phyloP scores from a whole-genome alignment of 1,140 invertebrate genomes.

The Pseudomyrmex sp. region DNA sequence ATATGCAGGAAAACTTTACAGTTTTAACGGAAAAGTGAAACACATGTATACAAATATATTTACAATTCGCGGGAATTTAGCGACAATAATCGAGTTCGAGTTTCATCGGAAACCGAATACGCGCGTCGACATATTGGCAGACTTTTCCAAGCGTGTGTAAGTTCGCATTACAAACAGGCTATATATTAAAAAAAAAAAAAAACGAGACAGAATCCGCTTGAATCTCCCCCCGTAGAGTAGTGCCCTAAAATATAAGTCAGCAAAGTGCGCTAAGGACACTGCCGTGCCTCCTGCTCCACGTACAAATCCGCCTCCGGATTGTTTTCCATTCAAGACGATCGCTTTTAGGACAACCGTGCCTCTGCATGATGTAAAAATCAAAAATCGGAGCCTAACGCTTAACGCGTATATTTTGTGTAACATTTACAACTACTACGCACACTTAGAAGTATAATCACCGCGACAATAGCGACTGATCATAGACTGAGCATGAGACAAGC shows the following conservation, averaged over 20 bases:
- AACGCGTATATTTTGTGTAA: constrained; percentile 59
- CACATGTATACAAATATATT: constrained; percentile 4
- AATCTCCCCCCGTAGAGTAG: constrained; percentile 68
- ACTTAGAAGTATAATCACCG: constrained; percentile 31
- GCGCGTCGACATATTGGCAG: constrained; percentile 12
- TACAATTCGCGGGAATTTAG: constrained; percentile 32
- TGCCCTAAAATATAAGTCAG: constrained; percentile 57
- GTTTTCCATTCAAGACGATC: constrained; percentile 54
- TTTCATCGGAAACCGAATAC: not conserved
- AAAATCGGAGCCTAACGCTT: constrained; percentile 46
- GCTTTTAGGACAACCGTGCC: constrained; percentile 64
- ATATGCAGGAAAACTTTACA: not conserved
- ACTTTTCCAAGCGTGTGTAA: constrained; percentile 18
- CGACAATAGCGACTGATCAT: constrained; percentile 51
- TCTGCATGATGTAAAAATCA: constrained; percentile 56
- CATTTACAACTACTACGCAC: constrained; percentile 42
- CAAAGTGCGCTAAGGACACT: constrained; percentile 64
- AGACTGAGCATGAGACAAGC: constrained; percentile 20
- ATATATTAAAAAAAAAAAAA: constrained; percentile 54
- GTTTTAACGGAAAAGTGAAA: not conserved
- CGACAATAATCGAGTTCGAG: constrained; percentile 47
- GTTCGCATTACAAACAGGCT: constrained; percentile 71
- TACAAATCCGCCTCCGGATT: constrained; percentile 59
- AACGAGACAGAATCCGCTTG: constrained; percentile 61
- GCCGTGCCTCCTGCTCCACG: constrained; percentile 75